Evolutionary conservation across 2,888 invertebrate species (phyloP), one percentile per base, ranked within the genome.

Genomic region (Bombyx huttoni): DNA sequence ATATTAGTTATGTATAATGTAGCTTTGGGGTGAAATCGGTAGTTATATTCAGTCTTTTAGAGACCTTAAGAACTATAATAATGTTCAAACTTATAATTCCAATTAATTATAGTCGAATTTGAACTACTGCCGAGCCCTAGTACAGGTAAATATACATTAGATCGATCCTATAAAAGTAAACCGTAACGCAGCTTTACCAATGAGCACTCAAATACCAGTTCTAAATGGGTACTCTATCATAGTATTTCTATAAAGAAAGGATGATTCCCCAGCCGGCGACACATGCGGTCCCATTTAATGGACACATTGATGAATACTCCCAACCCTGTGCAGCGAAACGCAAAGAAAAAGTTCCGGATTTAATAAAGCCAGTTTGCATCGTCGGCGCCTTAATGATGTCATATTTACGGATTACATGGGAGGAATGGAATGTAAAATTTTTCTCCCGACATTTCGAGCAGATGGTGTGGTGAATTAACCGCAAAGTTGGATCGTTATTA

Each of bases 401-500:
- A 70, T 75, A 73, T 73, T 75, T 78, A 70, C 68, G 66, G 65
- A 73, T 71, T 65, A 73, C 65, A 64, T 58, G 59, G 57, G 60
- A 59, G 63, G 67, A 69, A 67, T 68, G 64, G 63, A 67, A 71
- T 68, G 68, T 69, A 68, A 76, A 77, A 70, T 68, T 70, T 71
- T 71, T 54, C 64, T 55, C 54, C 59, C 67, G 61, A 70, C 76
- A 73, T 79, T 80, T 73, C 70, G 71, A 69, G 73, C 81, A 81
- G 81, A 79, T 80, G 81, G 73, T 66, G 75, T 67, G 69, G 68
- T 65, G 70, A 78, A 78, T 76, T 74, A 75, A 74, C 73, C 77
- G 67, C 73, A 75, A 84, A 85, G 74, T 85, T 84, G 65, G 72
- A 67, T 73, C 79, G 78, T 83, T 84, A 81, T 82, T 83, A 83